Evolutionary conservation across 2,888 invertebrate genomes (phyloP), one percentile per base, ranked within the genome.

Genomic region (Eupithecia exiguata): DNA sequence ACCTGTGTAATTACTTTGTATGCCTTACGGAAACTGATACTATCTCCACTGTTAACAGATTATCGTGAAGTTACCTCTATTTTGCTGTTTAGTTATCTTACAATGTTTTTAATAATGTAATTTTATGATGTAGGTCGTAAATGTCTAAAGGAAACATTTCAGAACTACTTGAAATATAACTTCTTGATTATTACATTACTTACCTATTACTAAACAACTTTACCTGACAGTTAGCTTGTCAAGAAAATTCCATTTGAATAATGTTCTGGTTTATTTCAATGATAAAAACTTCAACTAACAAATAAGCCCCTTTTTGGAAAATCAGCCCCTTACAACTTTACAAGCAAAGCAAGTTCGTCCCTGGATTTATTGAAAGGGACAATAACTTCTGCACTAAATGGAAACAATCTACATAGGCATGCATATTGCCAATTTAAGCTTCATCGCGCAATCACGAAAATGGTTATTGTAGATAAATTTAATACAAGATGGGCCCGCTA

Each of bases 1-100:
- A 25, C 66, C 72, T 76, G 69, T 69, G 67, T 73, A 53, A 71
- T 71, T 74, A 76, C 71, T 76, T 76, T 73, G 69, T 73, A 53
- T 69, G 68, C 62, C 18, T 40, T 25, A 36, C 71, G 76, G 76
- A 77, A 76, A 72, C 75, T 74, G 78, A 78, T 77, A 70, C 38
- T 66, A 80, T 78, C 78, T 76, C 68, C 76, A 69, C 69, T 71
- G 74, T 71, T 69, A 72, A 73, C 66, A 72, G 69, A 75, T 79
- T 78, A 66, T 66, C 72, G 69, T 75, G 74, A 75, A 78, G 78
- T 78, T 78, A 69, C 70, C 58, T 71, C 70, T 72, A 67, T 58
- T 74, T 71, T 71, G 46, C 70, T 77, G 67, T 75, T 74, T 66
- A 74, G 75, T 79, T 79, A 77, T 72, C 75, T 74, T 73, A 36